Percentiles rank a stretch among this genome's conserved stretches.
Conservation (phyloP, 2,797 vertebrate species). For the Graptemys geographica region DNA sequence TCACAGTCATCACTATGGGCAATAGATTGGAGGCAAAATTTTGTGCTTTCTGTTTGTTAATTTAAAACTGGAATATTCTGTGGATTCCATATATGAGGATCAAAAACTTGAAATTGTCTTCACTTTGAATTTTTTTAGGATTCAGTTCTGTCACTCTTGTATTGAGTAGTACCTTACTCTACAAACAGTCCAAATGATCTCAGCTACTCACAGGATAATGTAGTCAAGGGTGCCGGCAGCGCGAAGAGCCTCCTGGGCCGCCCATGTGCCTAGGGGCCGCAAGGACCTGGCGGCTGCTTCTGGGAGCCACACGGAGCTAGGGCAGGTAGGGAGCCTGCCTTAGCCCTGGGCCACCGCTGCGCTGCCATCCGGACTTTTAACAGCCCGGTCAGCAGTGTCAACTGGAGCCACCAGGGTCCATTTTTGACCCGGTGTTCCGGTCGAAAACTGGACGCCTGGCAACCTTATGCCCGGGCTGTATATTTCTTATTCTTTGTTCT, state of each 20-base stretch:
- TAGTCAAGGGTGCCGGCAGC: rapidly evolving
- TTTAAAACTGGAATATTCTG: not conserved
- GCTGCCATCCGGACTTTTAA: no score
- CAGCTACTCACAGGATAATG: not conserved
- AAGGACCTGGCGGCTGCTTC: no score
- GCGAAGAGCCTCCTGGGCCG: no score
- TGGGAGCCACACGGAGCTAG: no score
- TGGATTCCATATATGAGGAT: not conserved
- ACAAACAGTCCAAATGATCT: not conserved
- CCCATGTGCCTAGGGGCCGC: no score
- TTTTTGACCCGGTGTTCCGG: no score
- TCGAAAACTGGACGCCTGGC: no score
- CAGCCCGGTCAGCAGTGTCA: no score
- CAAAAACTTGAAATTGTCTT: not conserved
- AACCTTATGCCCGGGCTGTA: not conserved
- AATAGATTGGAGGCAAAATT: no score
- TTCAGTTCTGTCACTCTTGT: not conserved
- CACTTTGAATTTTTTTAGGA: not conserved
- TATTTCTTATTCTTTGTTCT: not conserved
- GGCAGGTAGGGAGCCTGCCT: no score
- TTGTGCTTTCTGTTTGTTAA: not conserved
- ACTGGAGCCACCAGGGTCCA: no score
- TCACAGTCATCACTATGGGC: not conserved
- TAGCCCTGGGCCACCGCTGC: no score
- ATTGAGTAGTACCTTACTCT: not conserved